These are phyloP conservation scores for Phengaris alcon DNA, from an alignment of 2,888 invertebrate genomes.

Conservation along the genomic window DNA sequence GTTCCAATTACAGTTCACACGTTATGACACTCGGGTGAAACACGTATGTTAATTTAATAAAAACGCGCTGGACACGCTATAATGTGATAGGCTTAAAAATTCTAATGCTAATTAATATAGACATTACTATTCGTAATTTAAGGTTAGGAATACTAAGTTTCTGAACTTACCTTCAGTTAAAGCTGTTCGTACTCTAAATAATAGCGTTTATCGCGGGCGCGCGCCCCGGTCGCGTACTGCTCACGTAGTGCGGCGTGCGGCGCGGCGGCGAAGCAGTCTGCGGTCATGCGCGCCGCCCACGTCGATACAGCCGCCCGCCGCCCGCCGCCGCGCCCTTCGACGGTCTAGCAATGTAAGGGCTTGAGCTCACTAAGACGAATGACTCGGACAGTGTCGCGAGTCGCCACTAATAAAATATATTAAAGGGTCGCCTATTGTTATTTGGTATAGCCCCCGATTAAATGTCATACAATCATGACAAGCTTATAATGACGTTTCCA, in stretches of 20 bases:
- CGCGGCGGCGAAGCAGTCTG: slow-evolving; percentile 42
- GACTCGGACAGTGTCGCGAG: not conserved
- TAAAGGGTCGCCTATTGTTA: no score
- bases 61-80: not conserved
- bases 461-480: not conserved
- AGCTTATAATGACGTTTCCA: not conserved
- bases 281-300: slow-evolving; percentile 51
- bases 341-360: slow-evolving; percentile 31
- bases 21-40: not conserved
- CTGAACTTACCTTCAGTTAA: slow-evolving; percentile 12
- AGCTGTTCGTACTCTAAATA: slow-evolving; percentile 47
- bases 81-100: not conserved
- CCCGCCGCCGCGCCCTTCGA: slow-evolving; percentile 40
- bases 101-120: not conserved
- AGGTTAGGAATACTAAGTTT: not conserved
- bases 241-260: slow-evolving; percentile 55
- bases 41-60: not conserved
- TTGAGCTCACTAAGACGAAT: slow-evolving; percentile 30
- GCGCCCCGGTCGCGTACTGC: slow-evolving; percentile 45
- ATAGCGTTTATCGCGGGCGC: slow-evolving; percentile 47
- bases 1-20: not conserved
- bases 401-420: not conserved
- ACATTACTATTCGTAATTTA: not conserved
- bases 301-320: slow-evolving; percentile 56
- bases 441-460: not conserved